Evolutionary conservation across 2,888 invertebrate species (phyloP), one percentile per base, ranked within the genome.

Genomic region (Eledone cirrhosa): DNA sequence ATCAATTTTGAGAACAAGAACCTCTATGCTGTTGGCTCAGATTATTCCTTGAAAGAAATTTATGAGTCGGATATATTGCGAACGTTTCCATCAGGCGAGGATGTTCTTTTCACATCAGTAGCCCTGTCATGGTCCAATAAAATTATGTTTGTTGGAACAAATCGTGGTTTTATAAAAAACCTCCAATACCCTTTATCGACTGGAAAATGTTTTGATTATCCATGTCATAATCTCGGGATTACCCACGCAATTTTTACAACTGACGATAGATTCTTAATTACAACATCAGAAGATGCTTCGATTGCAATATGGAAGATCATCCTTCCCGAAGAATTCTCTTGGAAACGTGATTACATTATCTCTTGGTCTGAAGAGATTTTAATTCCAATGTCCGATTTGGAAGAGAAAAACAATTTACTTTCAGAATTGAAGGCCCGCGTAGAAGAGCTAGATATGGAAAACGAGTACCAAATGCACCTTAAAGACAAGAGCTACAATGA

Each of bases 31-130:
- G 72, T 72, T 24, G 72, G 33, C 1, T 72, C 72, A 22, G 72
- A 72, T 72, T n/a, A 27, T 41, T 41, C 72, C 0, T 22, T 72
- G 33, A 72, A 72, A n/a, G 72, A 72, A n/a, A 72, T 72, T 31
- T 41, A 41, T 13, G 31, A 72, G 41, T 72, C 72, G 14, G 29
- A 72, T 1, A 19, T 72, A n/a, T 2, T 33, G 13, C 72, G 72
- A 33, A 7, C 72, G 22, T 3, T 72, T 29, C 72, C 22, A 7
- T 8, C 41, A 11, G n/a, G 19, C 31, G 67, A 72, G 0, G 31
- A 72, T 0, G 22, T 14, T n/a, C 33, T 72, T n/a, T 41, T 33
- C 22, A 72, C 72, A 22, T 72, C 72, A 3, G 31, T 72, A 13
- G n/a, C 72, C 8, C 31, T 72, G 72, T 72, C 72, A 14, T 41